Evolutionary conservation across 2,888 invertebrate genomes (phyloP).

Genomic region (Craniophora ligustri): DNA sequence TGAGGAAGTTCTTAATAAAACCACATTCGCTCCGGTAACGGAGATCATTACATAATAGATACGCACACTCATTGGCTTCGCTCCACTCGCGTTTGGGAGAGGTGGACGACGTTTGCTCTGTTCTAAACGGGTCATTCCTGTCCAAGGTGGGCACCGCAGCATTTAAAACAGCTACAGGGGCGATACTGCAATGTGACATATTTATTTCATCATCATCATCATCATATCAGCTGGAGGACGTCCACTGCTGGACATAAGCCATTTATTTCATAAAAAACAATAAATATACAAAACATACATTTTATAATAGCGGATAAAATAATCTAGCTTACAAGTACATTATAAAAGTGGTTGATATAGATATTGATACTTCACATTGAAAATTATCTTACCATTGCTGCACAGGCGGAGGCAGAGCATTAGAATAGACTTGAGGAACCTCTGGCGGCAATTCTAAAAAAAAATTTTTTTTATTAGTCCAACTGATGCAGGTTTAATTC

Average conservation of each 20-base stretch:
- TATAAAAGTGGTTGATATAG: too few relatives aligned
- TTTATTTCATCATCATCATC: too few relatives aligned
- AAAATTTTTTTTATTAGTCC: too few relatives aligned
- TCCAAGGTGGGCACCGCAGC: not conserved
- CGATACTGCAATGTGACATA: conserved; percentile 25
- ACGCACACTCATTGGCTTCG: conserved; percentile 35
- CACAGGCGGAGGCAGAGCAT: conserved; percentile 25
- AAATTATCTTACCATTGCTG: conserved; percentile 41
- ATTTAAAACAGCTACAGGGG: not conserved
- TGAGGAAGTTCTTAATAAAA: not conserved
- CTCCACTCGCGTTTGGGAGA: conserved; percentile 47
- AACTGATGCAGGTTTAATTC: too few relatives aligned
- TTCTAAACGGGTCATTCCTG: not conserved
- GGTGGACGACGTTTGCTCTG: not conserved
- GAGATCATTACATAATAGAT: not conserved
- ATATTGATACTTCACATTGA: too few relatives aligned
- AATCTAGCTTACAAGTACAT: too few relatives aligned
- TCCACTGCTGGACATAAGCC: too few relatives aligned
- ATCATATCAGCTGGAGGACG: too few relatives aligned
- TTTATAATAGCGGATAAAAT: too few relatives aligned
- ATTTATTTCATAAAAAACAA: too few relatives aligned
- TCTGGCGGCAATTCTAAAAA: conserved; percentile 16
- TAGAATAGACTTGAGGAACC: conserved; percentile 8
- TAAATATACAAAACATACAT: too few relatives aligned
- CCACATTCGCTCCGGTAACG: conserved; percentile 1